A percentile compares a stretch with the other conserved stretches of the same genome.
Evolutionary conservation across 2,113 vertebrate species (phyloP).

Genomic region (Lophura nycthemera): DNA sequence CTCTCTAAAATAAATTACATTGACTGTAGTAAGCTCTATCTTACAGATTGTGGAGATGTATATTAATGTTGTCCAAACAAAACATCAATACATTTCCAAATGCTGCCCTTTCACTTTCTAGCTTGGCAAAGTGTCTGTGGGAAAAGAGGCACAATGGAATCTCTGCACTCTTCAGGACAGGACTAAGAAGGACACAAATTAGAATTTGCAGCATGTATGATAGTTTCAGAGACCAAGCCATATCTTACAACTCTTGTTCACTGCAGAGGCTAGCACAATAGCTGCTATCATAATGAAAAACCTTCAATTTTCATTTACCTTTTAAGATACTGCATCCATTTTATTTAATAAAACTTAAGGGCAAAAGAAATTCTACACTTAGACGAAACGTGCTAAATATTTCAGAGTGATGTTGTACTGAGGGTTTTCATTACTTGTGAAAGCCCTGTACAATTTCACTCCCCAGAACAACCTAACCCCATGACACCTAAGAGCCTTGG

Average conservation of each 20-base stretch:
- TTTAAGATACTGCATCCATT: not conserved
- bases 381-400: not conserved
- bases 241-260: not conserved
- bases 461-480: not conserved
- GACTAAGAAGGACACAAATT: not conserved
- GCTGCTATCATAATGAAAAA: not conserved
- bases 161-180: not conserved
- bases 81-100: not conserved
- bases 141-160: not conserved
- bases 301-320: not conserved
- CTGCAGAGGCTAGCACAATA: not conserved
- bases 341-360: not conserved
- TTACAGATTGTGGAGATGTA: not conserved
- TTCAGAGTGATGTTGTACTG: not conserved
- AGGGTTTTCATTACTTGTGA: not conserved
- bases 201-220: not conserved
- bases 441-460: conserved; percentile 1
- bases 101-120: not conserved
- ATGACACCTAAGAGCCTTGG: not conserved
- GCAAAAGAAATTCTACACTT: not conserved
- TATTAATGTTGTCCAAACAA: not conserved
- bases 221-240: not conserved
- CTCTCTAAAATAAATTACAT: not conserved
- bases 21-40: not conserved
- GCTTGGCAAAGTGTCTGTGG: not conserved